A percentile compares a stretch with the other conserved stretches of the same genome.
phyloP scores from a whole-genome alignment of 1,140 invertebrate genomes.

The Halyomorpha halys region DNA sequence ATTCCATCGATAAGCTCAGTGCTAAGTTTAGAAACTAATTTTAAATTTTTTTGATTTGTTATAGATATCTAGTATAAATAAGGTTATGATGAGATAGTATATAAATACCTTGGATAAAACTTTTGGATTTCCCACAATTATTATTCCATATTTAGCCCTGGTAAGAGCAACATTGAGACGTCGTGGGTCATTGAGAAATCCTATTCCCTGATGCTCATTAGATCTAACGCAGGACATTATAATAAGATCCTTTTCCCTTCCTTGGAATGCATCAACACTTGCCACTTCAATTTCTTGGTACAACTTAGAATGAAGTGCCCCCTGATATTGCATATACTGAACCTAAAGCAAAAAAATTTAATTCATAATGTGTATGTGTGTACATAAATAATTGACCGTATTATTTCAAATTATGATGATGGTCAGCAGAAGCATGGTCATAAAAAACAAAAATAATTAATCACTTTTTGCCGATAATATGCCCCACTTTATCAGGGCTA shows the following conservation, averaged over 20 bases:
- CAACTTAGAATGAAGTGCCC: slow-evolving; percentile 87
- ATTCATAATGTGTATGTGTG: no score
- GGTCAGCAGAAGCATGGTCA: no score
- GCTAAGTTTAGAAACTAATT: no score
- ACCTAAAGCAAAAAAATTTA: slow-evolving; percentile 39
- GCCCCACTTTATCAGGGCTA: no score
- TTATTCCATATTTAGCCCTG: slow-evolving; percentile 93
- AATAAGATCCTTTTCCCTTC: slow-evolving; percentile 97
- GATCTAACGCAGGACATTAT: slow-evolving; percentile 92
- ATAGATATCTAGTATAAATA: no score
- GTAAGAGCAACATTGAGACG: slow-evolving; percentile 97
- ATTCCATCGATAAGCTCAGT: no score
- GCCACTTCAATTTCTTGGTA: slow-evolving; percentile 99
- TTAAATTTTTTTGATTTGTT: no score
- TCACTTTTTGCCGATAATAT: no score
- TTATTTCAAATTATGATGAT: no score
- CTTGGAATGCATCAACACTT: slow-evolving; percentile 97
- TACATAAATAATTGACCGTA: no score
- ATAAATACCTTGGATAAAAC: slow-evolving; percentile 76
- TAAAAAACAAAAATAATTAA: no score
- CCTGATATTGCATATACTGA: slow-evolving; percentile 99
- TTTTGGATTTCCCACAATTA: slow-evolving; percentile 98
- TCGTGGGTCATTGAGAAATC: slow-evolving; percentile 93
- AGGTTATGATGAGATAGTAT: neutral
- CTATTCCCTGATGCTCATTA: slow-evolving; percentile 87